Evolutionary conservation across 2,113 vertebrate species (phyloP).

Genomic region (Misgurnus anguillicaudatus): DNA sequence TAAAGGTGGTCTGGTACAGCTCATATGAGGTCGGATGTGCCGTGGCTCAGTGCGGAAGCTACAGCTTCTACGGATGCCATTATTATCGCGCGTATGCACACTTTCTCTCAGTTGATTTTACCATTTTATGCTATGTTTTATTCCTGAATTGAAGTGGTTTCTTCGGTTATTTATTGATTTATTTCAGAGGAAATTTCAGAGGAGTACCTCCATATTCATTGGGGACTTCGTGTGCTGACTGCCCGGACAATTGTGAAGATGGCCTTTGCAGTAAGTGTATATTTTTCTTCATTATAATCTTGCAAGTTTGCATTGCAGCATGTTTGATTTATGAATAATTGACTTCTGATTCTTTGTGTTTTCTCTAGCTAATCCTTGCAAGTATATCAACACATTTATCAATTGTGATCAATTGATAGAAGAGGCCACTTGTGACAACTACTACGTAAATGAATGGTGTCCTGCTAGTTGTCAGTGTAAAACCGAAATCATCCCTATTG

Average conservation of each 20-base stretch:
- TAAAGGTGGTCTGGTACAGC: slow-evolving; percentile 71
- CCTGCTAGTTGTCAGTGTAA: slow-evolving; percentile 64
- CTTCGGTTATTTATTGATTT: background rate
- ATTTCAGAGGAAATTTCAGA: slow-evolving; percentile 69
- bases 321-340: background rate
- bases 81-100: slow-evolving; percentile 69
- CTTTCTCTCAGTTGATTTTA: background rate
- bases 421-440: slow-evolving; percentile 14
- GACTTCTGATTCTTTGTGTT: background rate
- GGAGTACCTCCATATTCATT: slow-evolving; percentile 55
- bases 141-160: background rate
- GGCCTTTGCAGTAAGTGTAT: slow-evolving; percentile 71
- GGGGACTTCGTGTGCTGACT: slow-evolving; percentile 61
- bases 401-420: slow-evolving; percentile 59
- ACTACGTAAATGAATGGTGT: slow-evolving; percentile 42
- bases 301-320: slow-evolving; percentile 4
- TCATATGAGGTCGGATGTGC: slow-evolving; percentile 72
- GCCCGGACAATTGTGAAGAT: slow-evolving; percentile 63
- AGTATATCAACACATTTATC: slow-evolving; percentile 55
- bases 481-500: slow-evolving; percentile 63
- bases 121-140: background rate
- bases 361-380: slow-evolving; percentile 71
- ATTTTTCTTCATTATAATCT: background rate
- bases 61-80: slow-evolving; percentile 68
- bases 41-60: slow-evolving; percentile 50